Percentiles rank a stretch among this genome's conserved stretches.
These are phyloP conservation scores for Prosopocoilus inquinatus DNA, from an alignment of 2,888 invertebrate genomes.

Conservation along the genomic window DNA sequence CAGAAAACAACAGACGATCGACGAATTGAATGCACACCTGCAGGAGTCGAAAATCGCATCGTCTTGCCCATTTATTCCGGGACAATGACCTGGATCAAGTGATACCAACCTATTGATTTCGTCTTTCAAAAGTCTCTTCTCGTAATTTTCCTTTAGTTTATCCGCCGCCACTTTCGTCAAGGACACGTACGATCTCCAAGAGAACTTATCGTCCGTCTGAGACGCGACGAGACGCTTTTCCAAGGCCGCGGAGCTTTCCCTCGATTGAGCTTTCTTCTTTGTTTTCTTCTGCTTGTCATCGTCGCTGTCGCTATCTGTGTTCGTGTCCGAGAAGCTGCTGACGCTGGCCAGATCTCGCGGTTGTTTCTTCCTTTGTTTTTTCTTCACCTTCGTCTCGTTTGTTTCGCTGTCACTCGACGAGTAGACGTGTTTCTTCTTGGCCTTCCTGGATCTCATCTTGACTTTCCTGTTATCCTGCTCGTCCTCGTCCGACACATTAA, in stretches of 20 bases:
- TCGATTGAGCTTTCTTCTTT: slow-evolving; percentile 7
- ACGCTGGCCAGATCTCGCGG: not conserved
- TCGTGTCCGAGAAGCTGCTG: slow-evolving; percentile 9
- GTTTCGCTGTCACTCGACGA: no score
- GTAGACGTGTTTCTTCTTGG: no score
- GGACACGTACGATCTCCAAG: slow-evolving; percentile 33
- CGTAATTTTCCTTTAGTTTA: slow-evolving; percentile 37
- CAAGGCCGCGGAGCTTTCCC: not conserved
- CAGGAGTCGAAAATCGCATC: no score
- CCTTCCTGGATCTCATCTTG: no score
- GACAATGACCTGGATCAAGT: not conserved
- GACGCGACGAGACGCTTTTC: slow-evolving; percentile 6
- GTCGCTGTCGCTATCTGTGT: not conserved
- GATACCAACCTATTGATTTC: slow-evolving; percentile 28
- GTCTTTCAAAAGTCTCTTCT: slow-evolving; percentile 32
- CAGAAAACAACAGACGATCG: no score
- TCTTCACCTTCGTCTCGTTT: not conserved
- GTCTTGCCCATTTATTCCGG: not conserved
- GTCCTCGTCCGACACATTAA: no score
- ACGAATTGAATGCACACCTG: no score
- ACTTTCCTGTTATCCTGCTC: no score
- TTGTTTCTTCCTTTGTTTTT: slow-evolving; percentile 3
- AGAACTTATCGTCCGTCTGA: slow-evolving; percentile 30
- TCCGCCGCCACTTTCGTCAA: slow-evolving; percentile 37
- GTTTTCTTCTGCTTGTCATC: not conserved